Evolutionary conservation across 2,888 invertebrate species (phyloP).

Genomic region (Pseudoips prasinana): DNA sequence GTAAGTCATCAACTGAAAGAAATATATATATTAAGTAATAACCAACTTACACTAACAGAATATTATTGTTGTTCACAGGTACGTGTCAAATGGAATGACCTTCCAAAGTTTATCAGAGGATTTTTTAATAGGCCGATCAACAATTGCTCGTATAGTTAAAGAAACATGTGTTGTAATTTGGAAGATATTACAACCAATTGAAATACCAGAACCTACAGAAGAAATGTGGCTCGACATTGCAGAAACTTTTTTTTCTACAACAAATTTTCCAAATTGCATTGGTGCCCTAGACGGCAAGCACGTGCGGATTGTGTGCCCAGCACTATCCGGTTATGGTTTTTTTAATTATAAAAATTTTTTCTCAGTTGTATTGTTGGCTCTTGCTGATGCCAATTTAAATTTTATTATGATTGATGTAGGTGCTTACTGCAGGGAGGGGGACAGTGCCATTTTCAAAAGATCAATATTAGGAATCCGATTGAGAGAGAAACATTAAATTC

Average conservation of each 20-base stretch:
- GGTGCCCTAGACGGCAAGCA: no score
- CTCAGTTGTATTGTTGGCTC: no score
- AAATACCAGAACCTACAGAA: slow-evolving; percentile 22
- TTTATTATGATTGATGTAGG: no score
- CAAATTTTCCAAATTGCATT: no score
- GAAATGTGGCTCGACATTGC: no score
- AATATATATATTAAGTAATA: slow-evolving; percentile 8
- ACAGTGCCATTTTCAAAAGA: slow-evolving; percentile 17
- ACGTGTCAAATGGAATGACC: slow-evolving; percentile 10
- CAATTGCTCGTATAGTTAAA: slow-evolving; percentile 12
- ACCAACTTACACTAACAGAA: slow-evolving; percentile 6
- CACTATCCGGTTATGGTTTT: no score
- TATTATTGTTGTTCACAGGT: slow-evolving; percentile 8
- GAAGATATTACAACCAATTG: slow-evolving; percentile 12
- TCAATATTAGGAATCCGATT: slow-evolving; percentile 16
- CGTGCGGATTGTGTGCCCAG: no score
- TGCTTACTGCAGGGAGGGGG: no score
- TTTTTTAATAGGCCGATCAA: slow-evolving; percentile 12
- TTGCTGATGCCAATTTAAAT: no score
- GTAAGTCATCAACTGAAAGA: slow-evolving; percentile 15
- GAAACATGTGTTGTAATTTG: slow-evolving; percentile 15
- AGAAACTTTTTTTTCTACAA: no score
- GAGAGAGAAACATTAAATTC: slow-evolving; percentile 14
- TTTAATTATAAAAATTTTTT: no score
- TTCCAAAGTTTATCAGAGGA: slow-evolving; percentile 11